A percentile compares a stretch with the other conserved stretches of the same genome.
These are phyloP conservation scores for Ptychodera flava DNA, from an alignment of 35 echinoderm and acorn worm species.

Conservation along the genomic window DNA sequence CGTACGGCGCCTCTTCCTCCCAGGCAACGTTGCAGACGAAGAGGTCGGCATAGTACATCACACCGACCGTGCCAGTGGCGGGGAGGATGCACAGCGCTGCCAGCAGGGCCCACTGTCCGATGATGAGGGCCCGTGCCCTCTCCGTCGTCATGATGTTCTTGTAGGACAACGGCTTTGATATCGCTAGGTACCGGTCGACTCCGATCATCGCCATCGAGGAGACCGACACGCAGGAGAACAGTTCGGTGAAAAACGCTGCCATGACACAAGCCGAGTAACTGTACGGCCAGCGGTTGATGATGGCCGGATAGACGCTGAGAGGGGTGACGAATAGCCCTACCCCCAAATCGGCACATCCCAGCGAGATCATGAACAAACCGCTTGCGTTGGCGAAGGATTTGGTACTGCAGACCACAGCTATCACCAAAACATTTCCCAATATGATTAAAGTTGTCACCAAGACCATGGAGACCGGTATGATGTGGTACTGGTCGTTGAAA, in stretches of 20 bases:
- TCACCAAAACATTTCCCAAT: constrained; percentile 39
- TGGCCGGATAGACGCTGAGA: constrained; percentile 38
- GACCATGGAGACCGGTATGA: constrained; percentile 4
- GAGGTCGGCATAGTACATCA: background rate
- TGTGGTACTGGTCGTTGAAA: background rate
- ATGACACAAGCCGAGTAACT: constrained; percentile 40
- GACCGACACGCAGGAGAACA: constrained; percentile 48
- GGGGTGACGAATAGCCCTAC: constrained; percentile 49
- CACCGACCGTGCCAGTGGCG: constrained; percentile 29
- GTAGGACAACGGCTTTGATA: constrained; percentile 52
- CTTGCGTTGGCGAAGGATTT: constrained; percentile 35
- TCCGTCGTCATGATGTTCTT: constrained; percentile 30
- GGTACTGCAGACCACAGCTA: constrained; percentile 40
- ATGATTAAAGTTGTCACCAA: constrained; percentile 53
- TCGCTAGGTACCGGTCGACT: constrained; percentile 64
- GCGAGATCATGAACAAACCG: constrained; percentile 56
- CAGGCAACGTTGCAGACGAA: background rate
- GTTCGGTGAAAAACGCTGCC: constrained; percentile 34
- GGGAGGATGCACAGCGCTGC: constrained; percentile 46
- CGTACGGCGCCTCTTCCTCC: background rate
- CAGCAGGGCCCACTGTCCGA: constrained; percentile 33
- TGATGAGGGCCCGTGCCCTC: constrained; percentile 20
- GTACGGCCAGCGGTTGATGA: constrained; percentile 33
- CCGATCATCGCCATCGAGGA: constrained; percentile 49
- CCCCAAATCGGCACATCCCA: constrained; percentile 57